Evolutionary conservation across 1,140 invertebrate species (phyloP), one percentile per base, ranked within the genome.

Genomic region (Trypoxylus dichotomus): DNA sequence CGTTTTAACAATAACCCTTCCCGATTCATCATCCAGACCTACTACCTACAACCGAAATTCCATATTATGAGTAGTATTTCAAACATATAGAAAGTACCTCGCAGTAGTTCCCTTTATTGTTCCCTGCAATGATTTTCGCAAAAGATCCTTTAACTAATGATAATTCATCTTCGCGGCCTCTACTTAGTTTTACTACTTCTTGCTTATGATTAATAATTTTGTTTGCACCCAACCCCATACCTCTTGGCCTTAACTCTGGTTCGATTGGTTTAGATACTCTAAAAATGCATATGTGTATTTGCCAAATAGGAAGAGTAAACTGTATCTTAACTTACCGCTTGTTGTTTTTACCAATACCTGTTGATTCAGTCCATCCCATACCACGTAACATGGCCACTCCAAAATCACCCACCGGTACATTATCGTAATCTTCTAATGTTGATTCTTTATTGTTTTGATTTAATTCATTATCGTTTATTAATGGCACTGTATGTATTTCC

Each of bases 341-440:
- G 80, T 87, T 87, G 85, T 89, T 90, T 85, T 88, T 90, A 74
- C 90, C 93, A 84, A 92, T 92, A 81, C 90, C 94, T 89, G 91
- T 91, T 37, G 88, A 91, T 79, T 93, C 90, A 80, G 92, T 91
- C 96, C 96, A 98, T 0, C 97, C 97, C 97, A 98, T 98, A 42
- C 97, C 97, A 82, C 96, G 87, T 15, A 99, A 87, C 93, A 98
- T 94, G 5, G 97, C 97, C 82, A 95, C 80, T 7, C 97, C 97
- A 93, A 93, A 99, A 68, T 94, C 90, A 84, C 92, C 90, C 68
- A 98, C 91, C 1, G 97, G 97, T 73, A 98, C 91, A 81, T 91
- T 88, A 83, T 98, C 96, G 89, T 98, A 99, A 88, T 98, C 95
- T 79, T 96, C 94, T 41, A 95, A 83, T 5, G 92, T 92, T 21